phyloP scores from a whole-genome alignment of 2,113 vertebrate genomes.

The Eptesicus fuscus region DNA sequence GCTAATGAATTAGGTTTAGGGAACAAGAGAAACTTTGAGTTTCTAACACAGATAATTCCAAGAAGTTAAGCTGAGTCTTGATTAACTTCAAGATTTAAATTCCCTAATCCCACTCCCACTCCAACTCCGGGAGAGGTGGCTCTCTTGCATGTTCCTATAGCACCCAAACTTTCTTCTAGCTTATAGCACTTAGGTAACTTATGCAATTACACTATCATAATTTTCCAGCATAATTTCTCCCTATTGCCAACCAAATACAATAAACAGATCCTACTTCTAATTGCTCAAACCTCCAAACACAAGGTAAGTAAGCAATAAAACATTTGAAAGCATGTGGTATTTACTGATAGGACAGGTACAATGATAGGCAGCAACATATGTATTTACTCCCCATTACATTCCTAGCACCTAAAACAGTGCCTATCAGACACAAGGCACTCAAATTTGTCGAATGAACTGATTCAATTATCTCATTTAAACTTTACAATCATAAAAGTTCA shows the following conservation, averaged over 20 bases:
- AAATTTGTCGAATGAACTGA: neutral
- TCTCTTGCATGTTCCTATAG: neutral
- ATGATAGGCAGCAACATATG: neutral
- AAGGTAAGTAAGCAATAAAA: neutral
- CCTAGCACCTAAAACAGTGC: neutral
- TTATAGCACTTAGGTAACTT: neutral
- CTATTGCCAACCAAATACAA: slow-evolving; percentile 3
- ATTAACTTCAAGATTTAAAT: neutral
- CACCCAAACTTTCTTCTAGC: neutral
- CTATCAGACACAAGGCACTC: neutral
- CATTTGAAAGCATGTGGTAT: neutral
- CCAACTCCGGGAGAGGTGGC: neutral
- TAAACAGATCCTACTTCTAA: slow-evolving; percentile 3
- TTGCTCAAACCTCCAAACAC: neutral
- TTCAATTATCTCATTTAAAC: neutral
- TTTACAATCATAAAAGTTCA: neutral
- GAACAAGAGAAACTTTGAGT: neutral
- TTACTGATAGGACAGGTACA: neutral
- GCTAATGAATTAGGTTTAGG: neutral
- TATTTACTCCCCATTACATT: neutral
- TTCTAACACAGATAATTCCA: neutral
- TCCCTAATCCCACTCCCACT: neutral
- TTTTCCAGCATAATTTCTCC: neutral
- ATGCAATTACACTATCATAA: neutral
- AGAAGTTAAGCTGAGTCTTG: neutral